Percentiles rank a stretch among this genome's conserved stretches.
These are phyloP conservation scores for Epinephelus fuscoguttatus DNA, from an alignment of 2,113 vertebrate species.

Conservation along the genomic window DNA sequence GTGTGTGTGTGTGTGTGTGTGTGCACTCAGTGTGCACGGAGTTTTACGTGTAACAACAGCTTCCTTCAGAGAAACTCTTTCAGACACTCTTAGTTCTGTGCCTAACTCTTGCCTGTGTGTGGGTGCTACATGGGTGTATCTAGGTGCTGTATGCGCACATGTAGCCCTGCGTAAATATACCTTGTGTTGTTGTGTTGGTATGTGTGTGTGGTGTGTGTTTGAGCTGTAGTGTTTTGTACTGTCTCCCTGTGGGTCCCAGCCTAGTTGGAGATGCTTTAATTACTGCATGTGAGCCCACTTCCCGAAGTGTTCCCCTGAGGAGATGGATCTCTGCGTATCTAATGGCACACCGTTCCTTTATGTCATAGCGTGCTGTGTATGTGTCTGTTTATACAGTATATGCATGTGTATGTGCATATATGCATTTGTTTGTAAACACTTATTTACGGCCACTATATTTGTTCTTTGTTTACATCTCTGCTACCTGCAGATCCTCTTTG, in stretches of 20 bases:
- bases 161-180: not conserved
- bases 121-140: not conserved
- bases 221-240: conserved; percentile 4
- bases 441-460: not conserved
- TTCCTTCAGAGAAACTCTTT: conserved; percentile 10
- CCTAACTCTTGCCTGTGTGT: not conserved
- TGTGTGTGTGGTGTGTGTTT: conserved; percentile 18
- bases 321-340: conserved; percentile 37
- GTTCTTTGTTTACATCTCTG: conserved; percentile 5
- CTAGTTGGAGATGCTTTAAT: conserved; percentile 61
- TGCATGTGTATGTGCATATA: not conserved
- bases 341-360: conserved; percentile 21
- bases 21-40: not conserved
- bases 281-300: conserved; percentile 35
- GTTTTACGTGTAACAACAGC: not conserved
- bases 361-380: conserved; percentile 20
- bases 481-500: conserved; percentile 12
- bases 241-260: conserved; percentile 40
- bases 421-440: conserved; percentile 19
- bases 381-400: not conserved
- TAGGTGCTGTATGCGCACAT: conserved; percentile 11
- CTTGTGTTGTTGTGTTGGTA: not conserved
- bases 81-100: not conserved
- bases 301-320: conserved; percentile 37
- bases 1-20: conserved; percentile 3